These are phyloP conservation scores for Knipowitschia caucasica DNA, from an alignment of 2,797 vertebrate species.

Conservation along the genomic window DNA sequence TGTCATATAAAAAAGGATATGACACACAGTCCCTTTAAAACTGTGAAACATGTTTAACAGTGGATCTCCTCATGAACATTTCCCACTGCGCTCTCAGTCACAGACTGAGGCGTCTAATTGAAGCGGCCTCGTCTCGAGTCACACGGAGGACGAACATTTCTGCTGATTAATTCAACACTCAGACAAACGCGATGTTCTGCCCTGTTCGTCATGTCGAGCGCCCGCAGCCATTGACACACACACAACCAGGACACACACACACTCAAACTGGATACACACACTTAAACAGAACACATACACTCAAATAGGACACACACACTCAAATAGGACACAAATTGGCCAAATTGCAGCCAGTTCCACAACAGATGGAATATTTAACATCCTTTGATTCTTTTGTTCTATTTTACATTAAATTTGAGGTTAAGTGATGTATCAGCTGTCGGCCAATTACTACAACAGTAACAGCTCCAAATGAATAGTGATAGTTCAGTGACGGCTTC, in stretches of 20 bases:
- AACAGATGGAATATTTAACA: neutral
- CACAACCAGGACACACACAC: neutral
- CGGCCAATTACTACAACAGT: no score
- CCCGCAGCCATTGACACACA: no score
- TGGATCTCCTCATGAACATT: no score
- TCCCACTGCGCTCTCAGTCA: no score
- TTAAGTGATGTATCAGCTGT: no score
- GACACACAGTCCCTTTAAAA: no score
- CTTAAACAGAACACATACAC: slow-evolving; percentile 1
- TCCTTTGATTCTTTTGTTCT: neutral
- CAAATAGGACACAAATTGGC: slow-evolving; percentile 8
- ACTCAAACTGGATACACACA: neutral
- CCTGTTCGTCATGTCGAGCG: slow-evolving; percentile 81
- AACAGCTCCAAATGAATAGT: no score
- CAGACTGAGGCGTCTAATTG: slow-evolving; percentile 72
- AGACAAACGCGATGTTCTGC: slow-evolving; percentile 82
- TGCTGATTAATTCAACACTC: slow-evolving; percentile 80
- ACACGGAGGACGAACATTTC: slow-evolving; percentile 71
- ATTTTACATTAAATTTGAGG: neutral
- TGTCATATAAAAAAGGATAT: no score
- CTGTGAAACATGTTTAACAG: no score
- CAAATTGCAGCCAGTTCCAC: slow-evolving; percentile 2
- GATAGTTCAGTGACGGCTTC: no score
- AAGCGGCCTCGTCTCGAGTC: slow-evolving; percentile 73
- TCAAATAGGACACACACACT: neutral